Evolutionary conservation across 2,797 vertebrate species (phyloP).

Genomic region (Enteromius thamalakanensis): DNA sequence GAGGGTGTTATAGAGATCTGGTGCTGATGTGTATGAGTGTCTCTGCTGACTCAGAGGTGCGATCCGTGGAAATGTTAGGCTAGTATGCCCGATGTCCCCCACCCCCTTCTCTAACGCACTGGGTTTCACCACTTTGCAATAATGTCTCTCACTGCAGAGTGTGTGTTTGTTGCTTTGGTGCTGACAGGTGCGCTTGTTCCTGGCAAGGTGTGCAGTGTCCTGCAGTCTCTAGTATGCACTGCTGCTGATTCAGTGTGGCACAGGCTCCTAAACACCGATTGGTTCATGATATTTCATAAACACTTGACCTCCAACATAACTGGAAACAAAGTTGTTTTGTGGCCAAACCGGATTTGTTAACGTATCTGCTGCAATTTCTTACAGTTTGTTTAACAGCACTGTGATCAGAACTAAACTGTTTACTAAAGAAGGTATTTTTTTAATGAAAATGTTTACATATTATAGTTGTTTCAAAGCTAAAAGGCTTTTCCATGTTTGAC

Average conservation of each 20-base stretch:
- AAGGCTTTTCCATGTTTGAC: no score
- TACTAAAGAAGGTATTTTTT: no score
- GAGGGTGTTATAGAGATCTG: constrained; percentile 17
- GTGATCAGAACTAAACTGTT: no score
- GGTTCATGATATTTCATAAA: neutral
- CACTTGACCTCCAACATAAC: neutral
- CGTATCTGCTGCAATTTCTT: neutral
- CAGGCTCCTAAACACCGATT: neutral
- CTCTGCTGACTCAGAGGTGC: constrained; percentile 43
- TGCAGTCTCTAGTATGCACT: constrained; percentile 3
- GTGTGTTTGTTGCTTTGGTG: constrained; percentile 29
- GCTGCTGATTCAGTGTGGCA: neutral
- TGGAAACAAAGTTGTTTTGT: neutral
- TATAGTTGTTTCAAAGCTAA: no score
- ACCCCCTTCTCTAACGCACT: neutral
- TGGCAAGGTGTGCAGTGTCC: constrained; percentile 33
- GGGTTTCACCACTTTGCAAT: constrained; percentile 30
- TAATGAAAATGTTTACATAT: no score
- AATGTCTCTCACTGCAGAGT: constrained; percentile 20
- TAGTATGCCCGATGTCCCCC: neutral
- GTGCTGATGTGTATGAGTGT: neutral
- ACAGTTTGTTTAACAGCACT: neutral
- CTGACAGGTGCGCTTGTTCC: constrained; percentile 44
- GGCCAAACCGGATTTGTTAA: neutral
- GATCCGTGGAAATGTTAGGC: constrained; percentile 36